phyloP scores from a whole-genome alignment of 2,888 invertebrate species.

The Hemithea aestivaria region DNA sequence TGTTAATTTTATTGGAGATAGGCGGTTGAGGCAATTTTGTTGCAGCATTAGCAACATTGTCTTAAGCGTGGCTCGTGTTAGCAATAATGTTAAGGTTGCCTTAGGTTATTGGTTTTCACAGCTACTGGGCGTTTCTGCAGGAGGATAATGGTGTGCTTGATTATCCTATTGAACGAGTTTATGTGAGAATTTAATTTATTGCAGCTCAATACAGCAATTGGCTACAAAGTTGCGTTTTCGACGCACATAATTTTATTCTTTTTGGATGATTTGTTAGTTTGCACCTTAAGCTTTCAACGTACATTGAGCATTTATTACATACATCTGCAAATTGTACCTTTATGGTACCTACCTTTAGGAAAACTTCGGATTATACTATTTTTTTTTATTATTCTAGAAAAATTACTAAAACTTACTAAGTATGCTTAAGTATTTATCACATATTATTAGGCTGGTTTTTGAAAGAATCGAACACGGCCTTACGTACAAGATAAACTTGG shows the following conservation, averaged over 20 bases:
- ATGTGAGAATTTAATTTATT: constrained; percentile 11
- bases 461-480: too few relatives aligned
- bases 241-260: constrained; percentile 3
- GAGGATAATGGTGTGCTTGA: constrained; percentile 12
- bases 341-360: too few relatives aligned
- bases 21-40: not conserved
- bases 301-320: constrained; percentile 8
- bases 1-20: constrained; percentile 39
- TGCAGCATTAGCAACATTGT: constrained; percentile 4
- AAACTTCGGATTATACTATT: too few relatives aligned
- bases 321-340: not conserved
- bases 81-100: constrained; percentile 7
- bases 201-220: constrained; percentile 2
- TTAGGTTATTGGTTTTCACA: constrained; percentile 9
- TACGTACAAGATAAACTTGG: too few relatives aligned
- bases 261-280: not conserved
- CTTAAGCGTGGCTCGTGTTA: constrained; percentile 2
- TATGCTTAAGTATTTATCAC: too few relatives aligned
- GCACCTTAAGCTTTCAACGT: not conserved
- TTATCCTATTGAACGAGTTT: constrained; percentile 11
- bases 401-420: too few relatives aligned
- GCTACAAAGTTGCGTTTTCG: constrained; percentile 6
- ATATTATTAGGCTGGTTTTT: too few relatives aligned
- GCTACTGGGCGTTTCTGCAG: constrained; percentile 12
- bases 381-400: too few relatives aligned